phyloP scores from a whole-genome alignment of 53 echinoderm and acorn worm species.

The Holothuria leucospilota region DNA sequence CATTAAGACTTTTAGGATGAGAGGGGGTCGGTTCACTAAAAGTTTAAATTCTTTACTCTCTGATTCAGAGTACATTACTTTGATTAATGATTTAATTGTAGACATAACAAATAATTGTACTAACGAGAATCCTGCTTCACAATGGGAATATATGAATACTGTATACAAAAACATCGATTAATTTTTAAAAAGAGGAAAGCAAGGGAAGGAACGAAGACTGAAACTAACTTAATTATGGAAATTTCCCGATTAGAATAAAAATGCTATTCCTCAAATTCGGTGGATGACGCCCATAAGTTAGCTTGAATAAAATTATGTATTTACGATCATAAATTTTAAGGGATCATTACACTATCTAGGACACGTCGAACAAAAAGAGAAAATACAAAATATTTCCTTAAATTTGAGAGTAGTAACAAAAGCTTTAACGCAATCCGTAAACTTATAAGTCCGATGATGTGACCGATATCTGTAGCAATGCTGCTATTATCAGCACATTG shows the following conservation, averaged over 20 bases:
- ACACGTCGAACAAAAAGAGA: conserved; percentile 21
- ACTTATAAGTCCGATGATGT: background rate
- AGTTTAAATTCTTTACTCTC: conserved; percentile 35
- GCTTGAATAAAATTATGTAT: conserved; percentile 1
- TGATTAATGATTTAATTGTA: background rate
- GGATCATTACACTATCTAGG: conserved; percentile 27
- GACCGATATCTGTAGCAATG: background rate
- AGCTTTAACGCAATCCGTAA: background rate
- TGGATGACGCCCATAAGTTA: background rate
- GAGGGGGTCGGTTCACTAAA: conserved; percentile 20
- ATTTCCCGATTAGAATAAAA: conserved; percentile 6
- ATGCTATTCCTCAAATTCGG: background rate
- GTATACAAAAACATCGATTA: background rate
- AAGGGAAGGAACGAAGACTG: background rate
- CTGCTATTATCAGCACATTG: background rate
- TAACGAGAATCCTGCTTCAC: background rate
- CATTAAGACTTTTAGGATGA: background rate
- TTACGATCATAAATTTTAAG: background rate
- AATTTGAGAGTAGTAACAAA: conserved; percentile 32
- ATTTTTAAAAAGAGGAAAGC: conserved; percentile 11
- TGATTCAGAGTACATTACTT: too few species aligned
- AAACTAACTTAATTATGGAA: background rate
- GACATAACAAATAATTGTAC: background rate
- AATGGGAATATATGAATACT: conserved; percentile 32
- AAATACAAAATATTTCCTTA: too few species aligned